Conservation (phyloP, 2,113 vertebrate genomes). For the Myxocyprinus asiaticus region DNA sequence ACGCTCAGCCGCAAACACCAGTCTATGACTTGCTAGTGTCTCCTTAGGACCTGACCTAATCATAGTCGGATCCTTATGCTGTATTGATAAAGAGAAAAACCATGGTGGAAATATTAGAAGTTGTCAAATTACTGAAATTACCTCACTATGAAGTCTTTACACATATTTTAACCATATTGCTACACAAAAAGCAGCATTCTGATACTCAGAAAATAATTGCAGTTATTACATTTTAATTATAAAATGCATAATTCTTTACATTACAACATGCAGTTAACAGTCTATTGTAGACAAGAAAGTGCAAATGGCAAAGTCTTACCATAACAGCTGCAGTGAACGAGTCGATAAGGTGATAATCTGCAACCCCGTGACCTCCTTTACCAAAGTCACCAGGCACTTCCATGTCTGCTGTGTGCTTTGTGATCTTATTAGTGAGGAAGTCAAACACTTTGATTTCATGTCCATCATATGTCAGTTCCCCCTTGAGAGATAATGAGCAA, state of each 20-base stretch:
- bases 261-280: neutral
- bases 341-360: conserved; percentile 78
- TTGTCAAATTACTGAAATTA: neutral
- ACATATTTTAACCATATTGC: neutral
- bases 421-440: conserved; percentile 71
- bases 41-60: conserved; percentile 72
- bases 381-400: conserved; percentile 45
- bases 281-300: neutral
- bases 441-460: conserved; percentile 70
- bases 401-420: conserved; percentile 52
- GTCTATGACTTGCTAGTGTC: conserved; percentile 72
- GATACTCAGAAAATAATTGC: neutral
- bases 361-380: conserved; percentile 66
- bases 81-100: neutral
- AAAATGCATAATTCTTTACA: too few species aligned
- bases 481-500: conserved; percentile 60
- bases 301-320: conserved; percentile 63
- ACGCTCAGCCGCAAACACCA: conserved; percentile 78
- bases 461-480: conserved; percentile 70
- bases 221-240: neutral
- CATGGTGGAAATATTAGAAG: neutral
- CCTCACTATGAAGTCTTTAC: conserved; percentile 26
- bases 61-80: conserved; percentile 70
- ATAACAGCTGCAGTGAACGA: conserved; percentile 79
- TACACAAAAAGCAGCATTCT: neutral